phyloP scores from a whole-genome alignment of 2,888 invertebrate genomes.

The Acanthopleura granulata region DNA sequence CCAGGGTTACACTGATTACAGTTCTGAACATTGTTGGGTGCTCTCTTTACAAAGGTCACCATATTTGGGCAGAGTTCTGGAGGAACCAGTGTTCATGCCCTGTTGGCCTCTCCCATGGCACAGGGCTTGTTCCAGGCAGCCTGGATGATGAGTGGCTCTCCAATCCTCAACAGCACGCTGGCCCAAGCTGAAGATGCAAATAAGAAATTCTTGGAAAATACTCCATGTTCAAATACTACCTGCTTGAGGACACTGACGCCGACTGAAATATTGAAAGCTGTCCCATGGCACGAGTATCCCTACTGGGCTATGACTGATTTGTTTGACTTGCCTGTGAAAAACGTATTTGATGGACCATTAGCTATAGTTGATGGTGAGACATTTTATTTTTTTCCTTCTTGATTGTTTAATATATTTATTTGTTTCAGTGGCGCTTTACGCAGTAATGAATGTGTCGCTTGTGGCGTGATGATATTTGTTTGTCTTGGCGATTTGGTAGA shows the following conservation, averaged over 20 bases:
- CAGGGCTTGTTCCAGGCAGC: conserved; percentile 77
- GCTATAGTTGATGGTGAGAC: conserved; percentile 48
- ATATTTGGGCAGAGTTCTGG: conserved; percentile 89
- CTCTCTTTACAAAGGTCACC: conserved; percentile 75
- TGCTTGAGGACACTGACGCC: conserved; percentile 37
- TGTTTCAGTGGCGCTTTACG: too few species aligned
- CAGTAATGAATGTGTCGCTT: too few species aligned
- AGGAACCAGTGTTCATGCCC: conserved; percentile 84
- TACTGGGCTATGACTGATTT: conserved; percentile 53
- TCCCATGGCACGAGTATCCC: conserved; percentile 52
- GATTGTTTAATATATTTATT: too few species aligned
- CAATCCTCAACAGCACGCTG: conserved; percentile 51
- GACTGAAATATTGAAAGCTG: conserved; percentile 42
- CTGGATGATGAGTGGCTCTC: conserved; percentile 69
- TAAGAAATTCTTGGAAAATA: conserved; percentile 41
- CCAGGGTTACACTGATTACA: too few species aligned
- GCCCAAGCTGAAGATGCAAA: conserved; percentile 50
- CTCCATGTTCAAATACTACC: neutral
- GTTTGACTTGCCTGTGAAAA: conserved; percentile 45
- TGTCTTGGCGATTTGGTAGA: too few species aligned
- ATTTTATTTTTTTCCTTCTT: too few species aligned
- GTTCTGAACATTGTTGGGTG: neutral
- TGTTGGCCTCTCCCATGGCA: conserved; percentile 74
- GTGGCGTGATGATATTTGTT: too few species aligned
- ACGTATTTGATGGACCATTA: conserved; percentile 40